phyloP scores from a whole-genome alignment of 2,113 vertebrate genomes.

The Tachuris rubrigastra region DNA sequence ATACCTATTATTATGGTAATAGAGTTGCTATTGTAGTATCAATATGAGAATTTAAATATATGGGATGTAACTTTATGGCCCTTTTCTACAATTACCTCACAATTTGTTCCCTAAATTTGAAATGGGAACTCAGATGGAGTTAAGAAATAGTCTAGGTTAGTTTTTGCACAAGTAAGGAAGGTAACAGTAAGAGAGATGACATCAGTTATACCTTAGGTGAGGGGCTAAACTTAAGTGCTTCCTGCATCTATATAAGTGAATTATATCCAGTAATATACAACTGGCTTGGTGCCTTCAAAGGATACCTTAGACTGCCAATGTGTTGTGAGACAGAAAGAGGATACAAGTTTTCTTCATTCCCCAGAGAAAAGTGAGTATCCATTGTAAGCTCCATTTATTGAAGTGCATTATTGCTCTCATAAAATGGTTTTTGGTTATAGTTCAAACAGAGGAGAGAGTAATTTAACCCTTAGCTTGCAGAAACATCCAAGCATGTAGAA shows the following conservation, averaged over 20 bases:
- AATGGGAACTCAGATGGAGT: background rate
- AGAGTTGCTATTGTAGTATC: conserved; percentile 63
- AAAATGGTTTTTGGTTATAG: conserved; percentile 19
- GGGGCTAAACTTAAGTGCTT: background rate
- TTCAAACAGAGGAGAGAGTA: background rate
- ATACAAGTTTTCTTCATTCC: conserved; percentile 1
- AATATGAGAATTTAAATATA: conserved; percentile 48
- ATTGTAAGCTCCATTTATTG: conserved; percentile 1
- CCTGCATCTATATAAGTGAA: background rate
- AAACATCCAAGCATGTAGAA: background rate
- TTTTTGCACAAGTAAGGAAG: background rate
- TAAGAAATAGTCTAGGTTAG: background rate
- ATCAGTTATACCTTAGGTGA: background rate
- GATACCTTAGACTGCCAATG: background rate
- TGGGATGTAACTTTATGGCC: background rate
- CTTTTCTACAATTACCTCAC: background rate
- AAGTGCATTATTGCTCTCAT: conserved; percentile 5
- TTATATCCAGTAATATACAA: background rate
- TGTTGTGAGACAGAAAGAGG: background rate
- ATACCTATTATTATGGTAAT: conserved; percentile 70
- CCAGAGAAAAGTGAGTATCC: background rate
- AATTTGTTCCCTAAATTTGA: background rate
- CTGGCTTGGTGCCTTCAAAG: background rate
- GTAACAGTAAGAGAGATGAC: background rate
- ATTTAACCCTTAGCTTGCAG: background rate